Base-by-base conservation (phyloP, 2,797 vertebrate species). In the Notolabrus celidotus region DNA sequence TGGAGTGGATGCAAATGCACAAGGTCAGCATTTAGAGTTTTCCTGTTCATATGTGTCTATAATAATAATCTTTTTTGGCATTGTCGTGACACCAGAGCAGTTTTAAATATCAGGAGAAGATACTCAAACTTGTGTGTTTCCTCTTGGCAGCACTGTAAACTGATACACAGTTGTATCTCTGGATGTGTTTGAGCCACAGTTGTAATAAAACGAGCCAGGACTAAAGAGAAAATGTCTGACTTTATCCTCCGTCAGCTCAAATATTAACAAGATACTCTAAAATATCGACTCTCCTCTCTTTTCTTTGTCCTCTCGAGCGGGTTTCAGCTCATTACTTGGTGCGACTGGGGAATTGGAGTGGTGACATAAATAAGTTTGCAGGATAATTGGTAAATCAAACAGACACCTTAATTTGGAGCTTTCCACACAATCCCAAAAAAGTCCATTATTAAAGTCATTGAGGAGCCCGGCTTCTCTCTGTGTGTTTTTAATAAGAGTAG, bases 341-440 rank as follows among this genome's bases (percentile, higher is more conserved):
- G 55, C 8, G 49, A 34, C 22, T 23, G n/a, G 34, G 25, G 16
- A 54, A 46, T 62, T 77, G 34, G 10, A 29, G 29, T 7, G 29
- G 29, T 4, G 29, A 7, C 29, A 7, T 38, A 15, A 51, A 74
- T 77, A 39, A 19, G 17, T 46, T 27, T 50, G 34, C 25, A 51
- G 25, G 53, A 67, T 71, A 33, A 67, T 70, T 60, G 58, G 38
- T 49, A 54, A 73, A 66, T 78, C 70, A 75, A 80, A 61, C 52
- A 55, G 36, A 62, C 22, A 22, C 57, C 45, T 47, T 38, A 10
- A 19, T 60, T 50, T 12, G 67, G 46, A 27, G 17, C 51, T 68
- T 65, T 34, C 20, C 20, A 55, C n/a, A 9, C 42, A 71, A 58
- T 74, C 65, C 38, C 54, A 71, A 3, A 19, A 31, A 52, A 74